These are phyloP conservation scores for Cladopsammia gracilis DNA, from an alignment of 64 coral and sea anemone genomes.

Conservation along the genomic window DNA sequence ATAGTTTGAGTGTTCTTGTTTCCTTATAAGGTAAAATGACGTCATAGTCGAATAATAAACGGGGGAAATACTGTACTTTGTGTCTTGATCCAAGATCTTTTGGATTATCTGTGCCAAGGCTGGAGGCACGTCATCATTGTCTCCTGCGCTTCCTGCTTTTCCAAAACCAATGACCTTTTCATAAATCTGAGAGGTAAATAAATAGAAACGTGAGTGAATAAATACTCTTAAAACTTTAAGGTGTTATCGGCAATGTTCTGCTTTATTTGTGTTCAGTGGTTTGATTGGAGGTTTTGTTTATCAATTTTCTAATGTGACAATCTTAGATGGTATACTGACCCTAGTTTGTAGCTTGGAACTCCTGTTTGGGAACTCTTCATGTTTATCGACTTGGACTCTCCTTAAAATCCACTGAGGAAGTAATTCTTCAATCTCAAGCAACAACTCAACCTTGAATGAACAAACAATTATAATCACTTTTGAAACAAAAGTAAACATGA, in stretches of 20 bases:
- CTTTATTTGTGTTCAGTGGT: no score
- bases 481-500: not conserved
- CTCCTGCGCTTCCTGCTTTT: slow-evolving; percentile 77
- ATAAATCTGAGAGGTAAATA: slow-evolving; percentile 55
- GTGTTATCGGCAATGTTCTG: no score
- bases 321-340: no score
- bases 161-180: slow-evolving; percentile 84
- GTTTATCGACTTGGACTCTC: slow-evolving; percentile 75
- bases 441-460: slow-evolving; percentile 74
- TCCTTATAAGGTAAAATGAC: no score
- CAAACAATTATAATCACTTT: not conserved
- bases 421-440: slow-evolving; percentile 84
- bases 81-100: slow-evolving; percentile 77
- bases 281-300: no score
- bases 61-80: slow-evolving; percentile 61
- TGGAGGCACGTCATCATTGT: slow-evolving; percentile 71
- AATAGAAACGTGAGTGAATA: not conserved
- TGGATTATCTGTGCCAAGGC: slow-evolving; percentile 76
- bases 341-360: slow-evolving; percentile 66
- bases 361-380: slow-evolving; percentile 83
- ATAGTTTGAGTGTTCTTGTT: no score
- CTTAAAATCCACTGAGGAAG: slow-evolving; percentile 82
- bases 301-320: no score
- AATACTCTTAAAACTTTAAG: no score
- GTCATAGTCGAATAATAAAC: no score